Evolutionary conservation across 2,888 invertebrate species (phyloP).

Genomic region (Rhagophthalmus giganteus): DNA sequence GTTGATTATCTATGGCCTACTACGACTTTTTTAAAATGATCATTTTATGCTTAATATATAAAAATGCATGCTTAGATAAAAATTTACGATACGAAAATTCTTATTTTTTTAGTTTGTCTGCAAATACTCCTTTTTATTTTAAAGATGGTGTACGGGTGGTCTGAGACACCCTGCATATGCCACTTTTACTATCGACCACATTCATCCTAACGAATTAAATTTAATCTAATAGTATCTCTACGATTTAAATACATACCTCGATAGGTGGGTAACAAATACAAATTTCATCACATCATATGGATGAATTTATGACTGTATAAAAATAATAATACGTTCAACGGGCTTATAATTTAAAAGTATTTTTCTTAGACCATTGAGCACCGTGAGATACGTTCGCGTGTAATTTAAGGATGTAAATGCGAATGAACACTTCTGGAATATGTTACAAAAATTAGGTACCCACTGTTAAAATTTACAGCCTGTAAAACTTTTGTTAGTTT

Average conservation of each 20-base stretch:
- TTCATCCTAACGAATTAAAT: neutral
- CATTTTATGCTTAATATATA: no score
- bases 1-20: no score
- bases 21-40: no score
- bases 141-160: no score
- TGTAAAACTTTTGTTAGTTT: conserved; percentile 4
- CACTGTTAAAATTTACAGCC: conserved; percentile 12
- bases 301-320: conserved; percentile 20
- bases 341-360: conserved; percentile 26
- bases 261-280: no score
- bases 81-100: no score
- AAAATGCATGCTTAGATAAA: no score
- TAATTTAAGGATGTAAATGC: conserved; percentile 17
- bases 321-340: conserved; percentile 29
- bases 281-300: conserved; percentile 5
- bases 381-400: conserved; percentile 37
- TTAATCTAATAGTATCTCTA: no score
- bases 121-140: no score
- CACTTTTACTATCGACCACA: no score
- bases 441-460: conserved; percentile 9
- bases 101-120: no score
- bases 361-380: conserved; percentile 32
- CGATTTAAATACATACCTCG: neutral
- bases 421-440: conserved; percentile 9
- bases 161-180: no score